Base-by-base conservation (phyloP, 2,888 invertebrate species). In the Apotomis turbidana region DNA sequence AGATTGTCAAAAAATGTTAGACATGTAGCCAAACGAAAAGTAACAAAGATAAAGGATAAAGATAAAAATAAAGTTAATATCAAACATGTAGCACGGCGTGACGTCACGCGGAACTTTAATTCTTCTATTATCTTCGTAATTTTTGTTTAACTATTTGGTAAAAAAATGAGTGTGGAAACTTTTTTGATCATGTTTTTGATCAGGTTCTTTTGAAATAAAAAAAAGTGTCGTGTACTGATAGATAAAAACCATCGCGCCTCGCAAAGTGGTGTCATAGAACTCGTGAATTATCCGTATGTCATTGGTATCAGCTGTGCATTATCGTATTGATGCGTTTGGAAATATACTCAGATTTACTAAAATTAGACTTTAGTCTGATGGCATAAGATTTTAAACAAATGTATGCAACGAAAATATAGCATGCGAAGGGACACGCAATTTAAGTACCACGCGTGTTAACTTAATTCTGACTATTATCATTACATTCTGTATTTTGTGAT, bases 381-480 rank as follows among this genome's bases (percentile, higher is more conserved):
- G 3, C 10, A 41, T 63, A 52, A 61, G 49, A 27, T 46, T 27
- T 27, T 27, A 27, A 2, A 60, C 10, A 60, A 1, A 5, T 61
- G 49, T 36, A 36, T 6, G 27, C 4, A 38, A 10, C n/a, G 15
- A 62, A 36, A 27, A 57, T 36, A 41, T n/a, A 44, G n/a, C 58
- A 64, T 59, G 63, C 70, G 44, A 64, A 4, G 49, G 3, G 59
- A 12, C 36, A 38, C 10, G 10, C 10, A 64, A n/a, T n/a, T n/a
- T n/a, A n/a, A 64, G 70, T 70, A 64, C 4, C 27, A 52, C 10
- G 70, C 64, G 70, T 70, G 64, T 27, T 12, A 13, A 46, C 58
- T 52, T 4, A 52, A n/a, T n/a, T n/a, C n/a, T 44, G 44, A 58
- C 38, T 36, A 64, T 13, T 64, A 51, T 15, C 10, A 52, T 44